Percentiles rank a stretch among this genome's conserved stretches.
These are phyloP conservation scores for Pogoniulus pusillus DNA, from an alignment of 2,797 vertebrate species.

Conservation along the genomic window DNA sequence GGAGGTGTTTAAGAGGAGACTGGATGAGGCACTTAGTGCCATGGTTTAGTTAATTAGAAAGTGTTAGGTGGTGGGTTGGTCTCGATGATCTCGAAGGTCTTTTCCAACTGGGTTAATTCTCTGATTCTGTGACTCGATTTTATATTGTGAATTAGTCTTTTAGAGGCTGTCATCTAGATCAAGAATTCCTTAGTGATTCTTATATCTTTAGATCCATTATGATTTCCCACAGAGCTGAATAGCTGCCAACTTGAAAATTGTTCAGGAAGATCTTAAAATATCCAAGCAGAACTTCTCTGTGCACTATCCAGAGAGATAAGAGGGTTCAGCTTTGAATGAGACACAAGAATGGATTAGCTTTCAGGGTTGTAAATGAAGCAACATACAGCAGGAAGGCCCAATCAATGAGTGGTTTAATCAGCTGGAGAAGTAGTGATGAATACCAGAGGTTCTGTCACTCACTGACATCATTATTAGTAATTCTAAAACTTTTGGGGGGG, in stretches of 20 bases:
- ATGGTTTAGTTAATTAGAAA: no score
- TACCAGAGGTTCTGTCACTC: not conserved
- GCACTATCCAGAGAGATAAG: not conserved
- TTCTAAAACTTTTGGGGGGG: no score
- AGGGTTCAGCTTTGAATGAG: not conserved
- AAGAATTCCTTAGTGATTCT: not conserved
- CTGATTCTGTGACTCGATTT: not conserved
- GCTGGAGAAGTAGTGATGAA: not conserved
- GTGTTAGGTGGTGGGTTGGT: no score
- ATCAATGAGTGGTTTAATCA: slow-evolving; percentile 35
- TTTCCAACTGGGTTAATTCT: no score
- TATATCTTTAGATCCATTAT: not conserved
- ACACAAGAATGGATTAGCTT: not conserved
- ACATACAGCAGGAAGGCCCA: not conserved
- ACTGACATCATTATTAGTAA: not conserved
- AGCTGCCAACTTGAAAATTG: not conserved
- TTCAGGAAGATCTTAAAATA: not conserved
- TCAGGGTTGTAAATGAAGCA: slow-evolving; percentile 36
- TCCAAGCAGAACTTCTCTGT: not conserved
- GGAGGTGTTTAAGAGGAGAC: no score
- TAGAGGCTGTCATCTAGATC: not conserved
- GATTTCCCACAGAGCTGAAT: not conserved
- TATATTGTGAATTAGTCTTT: not conserved
- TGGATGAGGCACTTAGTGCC: no score
- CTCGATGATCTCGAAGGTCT: no score